A percentile compares a stretch with the other conserved stretches of the same genome.
Evolutionary conservation across 2,888 invertebrate species (phyloP).

Genomic region (Drosophila formosana): DNA sequence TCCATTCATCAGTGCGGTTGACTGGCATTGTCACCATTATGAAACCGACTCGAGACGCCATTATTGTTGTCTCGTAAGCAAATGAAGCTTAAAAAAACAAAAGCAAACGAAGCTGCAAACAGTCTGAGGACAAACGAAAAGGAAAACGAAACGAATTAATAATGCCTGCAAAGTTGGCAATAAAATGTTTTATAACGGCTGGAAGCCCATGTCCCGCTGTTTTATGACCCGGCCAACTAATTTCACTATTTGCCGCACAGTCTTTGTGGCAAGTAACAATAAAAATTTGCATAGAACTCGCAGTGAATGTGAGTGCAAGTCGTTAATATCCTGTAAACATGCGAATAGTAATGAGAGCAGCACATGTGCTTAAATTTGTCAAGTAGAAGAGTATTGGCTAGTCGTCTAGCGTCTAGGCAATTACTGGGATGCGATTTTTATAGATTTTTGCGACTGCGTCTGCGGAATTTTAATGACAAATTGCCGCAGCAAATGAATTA

Average conservation of each 20-base stretch:
- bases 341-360: neutral
- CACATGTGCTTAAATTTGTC: neutral
- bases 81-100: constrained; percentile 68
- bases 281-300: constrained; percentile 49
- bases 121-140: constrained; percentile 18
- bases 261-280: constrained; percentile 11
- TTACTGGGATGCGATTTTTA: constrained; percentile 48
- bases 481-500: constrained; percentile 33
- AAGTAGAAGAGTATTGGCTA: constrained; percentile 17
- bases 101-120: constrained; percentile 39
- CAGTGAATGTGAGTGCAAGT: neutral
- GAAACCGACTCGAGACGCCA: constrained; percentile 56
- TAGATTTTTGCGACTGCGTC: constrained; percentile 38
- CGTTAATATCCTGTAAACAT: constrained; percentile 6
- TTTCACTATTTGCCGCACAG: constrained; percentile 55
- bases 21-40: constrained; percentile 56
- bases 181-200: constrained; percentile 66
- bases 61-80: constrained; percentile 61
- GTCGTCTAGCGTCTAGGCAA: neutral
- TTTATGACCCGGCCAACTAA: constrained; percentile 64
- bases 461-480: constrained; percentile 61
- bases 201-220: constrained; percentile 49
- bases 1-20: constrained; percentile 31
- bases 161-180: constrained; percentile 56
- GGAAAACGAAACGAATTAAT: constrained; percentile 70